Base-by-base conservation (phyloP, 2,113 vertebrate species). In the Caranx melampygus region DNA sequence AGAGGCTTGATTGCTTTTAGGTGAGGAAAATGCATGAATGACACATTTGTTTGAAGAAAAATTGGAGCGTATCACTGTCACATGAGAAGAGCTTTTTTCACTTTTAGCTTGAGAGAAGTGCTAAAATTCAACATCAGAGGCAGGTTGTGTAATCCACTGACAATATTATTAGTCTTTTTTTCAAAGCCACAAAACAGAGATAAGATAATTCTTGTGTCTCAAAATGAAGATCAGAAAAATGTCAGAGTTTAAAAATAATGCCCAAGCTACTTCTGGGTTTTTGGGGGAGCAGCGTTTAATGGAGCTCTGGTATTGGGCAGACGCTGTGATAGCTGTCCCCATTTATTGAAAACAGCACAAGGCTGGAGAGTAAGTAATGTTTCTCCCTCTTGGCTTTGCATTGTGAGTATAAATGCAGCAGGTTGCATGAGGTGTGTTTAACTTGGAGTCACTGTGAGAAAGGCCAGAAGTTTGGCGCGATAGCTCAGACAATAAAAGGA, bases 381-480 rank as follows among this genome's bases (percentile, higher is more conserved):
- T 52, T 59, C 51, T 31, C 14, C 16, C 26, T 61, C 34, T 73
- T 2, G 21, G 52, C 47, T 64, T 74, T 74, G 18, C 31, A 49
- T 54, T 72, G 34, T 70, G 51, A 70, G 34, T 26, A 20, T 69
- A 49, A 61, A 61, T 49, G 20, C 64, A 79, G 21, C 57, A 52
- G 65, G 58, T 78, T 89, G 57, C 47, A 70, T 57, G n/a, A 78
- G 74, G 33, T 83, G 35, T 87, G 57, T 88, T 87, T 88, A 64
- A 69, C 64, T 82, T 87, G 76, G 68, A 75, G 49, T 83, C 52
- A 6, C n/a, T 18, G 21, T 20, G 59, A 61, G 60, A 31, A 47
- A 70, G 63, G 44, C 58, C 70, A 72, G 68, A 34, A 54, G 52
- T 80, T 87, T 75, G 69, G 55, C 3, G 10, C n/a, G 37, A 76